These are phyloP conservation scores for Drosophila nigromelanica DNA, from an alignment of 1,140 invertebrate genomes.

Conservation along the genomic window DNA sequence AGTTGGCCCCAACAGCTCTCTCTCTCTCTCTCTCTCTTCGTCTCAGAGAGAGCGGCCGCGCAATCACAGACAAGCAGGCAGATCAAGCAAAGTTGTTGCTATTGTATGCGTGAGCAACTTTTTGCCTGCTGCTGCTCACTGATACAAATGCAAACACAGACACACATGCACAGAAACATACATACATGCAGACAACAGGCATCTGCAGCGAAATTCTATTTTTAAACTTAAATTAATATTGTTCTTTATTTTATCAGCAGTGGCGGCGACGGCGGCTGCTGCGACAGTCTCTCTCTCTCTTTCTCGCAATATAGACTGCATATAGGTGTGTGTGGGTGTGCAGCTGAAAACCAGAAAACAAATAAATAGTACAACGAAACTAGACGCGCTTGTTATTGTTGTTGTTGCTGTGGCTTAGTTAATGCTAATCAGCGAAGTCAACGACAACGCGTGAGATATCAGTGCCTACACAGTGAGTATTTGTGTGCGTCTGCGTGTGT, in stretches of 20 bases:
- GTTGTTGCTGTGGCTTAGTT: conserved; percentile 47
- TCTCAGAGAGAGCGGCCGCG: conserved; percentile 47
- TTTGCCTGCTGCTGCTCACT: conserved; percentile 41
- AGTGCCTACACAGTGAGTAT: conserved; percentile 36
- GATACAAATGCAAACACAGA: conserved; percentile 13
- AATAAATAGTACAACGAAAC: conserved; percentile 77
- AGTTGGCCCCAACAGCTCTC: conserved; percentile 38
- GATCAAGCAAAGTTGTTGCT: conserved; percentile 43
- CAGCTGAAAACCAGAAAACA: conserved; percentile 66
- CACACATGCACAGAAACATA: background rate
- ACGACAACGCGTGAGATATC: conserved; percentile 59
- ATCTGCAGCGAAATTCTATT: conserved; percentile 78
- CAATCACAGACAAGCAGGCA: conserved; percentile 55
- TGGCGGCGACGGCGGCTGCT: conserved; percentile 64
- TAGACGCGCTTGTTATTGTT: conserved; percentile 52
- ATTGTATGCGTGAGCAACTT: conserved; percentile 52
- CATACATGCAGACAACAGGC: conserved; percentile 68
- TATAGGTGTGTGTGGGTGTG: conserved; percentile 38
- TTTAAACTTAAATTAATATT: conserved; percentile 83
- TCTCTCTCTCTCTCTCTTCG: conserved; percentile 38
- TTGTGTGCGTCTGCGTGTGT: conserved; percentile 6
- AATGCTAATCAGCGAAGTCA: conserved; percentile 58
- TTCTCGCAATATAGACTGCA: conserved; percentile 18
- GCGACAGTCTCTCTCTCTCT: conserved; percentile 32
- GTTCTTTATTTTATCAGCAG: conserved; percentile 81